These are phyloP conservation scores for Allophyes oxyacanthae DNA, from an alignment of 2,888 invertebrate genomes.

Conservation along the genomic window DNA sequence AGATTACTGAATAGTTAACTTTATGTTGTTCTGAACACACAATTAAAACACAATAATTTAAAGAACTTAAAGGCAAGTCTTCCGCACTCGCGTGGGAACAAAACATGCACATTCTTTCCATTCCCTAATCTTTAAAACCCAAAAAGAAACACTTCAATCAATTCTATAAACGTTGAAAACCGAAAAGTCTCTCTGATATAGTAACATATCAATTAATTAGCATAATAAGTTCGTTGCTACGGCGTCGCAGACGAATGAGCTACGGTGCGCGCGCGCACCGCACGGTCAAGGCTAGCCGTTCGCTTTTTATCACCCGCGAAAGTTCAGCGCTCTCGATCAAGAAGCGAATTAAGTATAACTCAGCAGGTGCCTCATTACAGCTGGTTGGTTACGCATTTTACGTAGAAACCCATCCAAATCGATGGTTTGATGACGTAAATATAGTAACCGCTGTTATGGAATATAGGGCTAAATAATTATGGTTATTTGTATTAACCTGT, in stretches of 20 bases:
- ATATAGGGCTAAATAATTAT: too few relatives aligned
- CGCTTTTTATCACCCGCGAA: slow-evolving; percentile 79
- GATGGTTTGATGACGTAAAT: not conserved
- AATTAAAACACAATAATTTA: slow-evolving; percentile 3
- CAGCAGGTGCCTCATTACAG: slow-evolving; percentile 47
- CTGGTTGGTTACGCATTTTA: slow-evolving; percentile 22
- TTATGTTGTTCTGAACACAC: too few relatives aligned
- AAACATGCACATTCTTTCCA: slow-evolving; percentile 22
- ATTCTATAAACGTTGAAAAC: slow-evolving; percentile 34
- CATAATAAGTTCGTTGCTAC: slow-evolving; percentile 61
- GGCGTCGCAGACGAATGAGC: slow-evolving; percentile 46
- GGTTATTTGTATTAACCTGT: too few relatives aligned
- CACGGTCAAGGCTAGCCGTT: slow-evolving; percentile 86
- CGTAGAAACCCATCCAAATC: not conserved
- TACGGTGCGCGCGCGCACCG: slow-evolving; percentile 59
- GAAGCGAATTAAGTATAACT: slow-evolving; percentile 52
- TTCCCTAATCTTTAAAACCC: slow-evolving; percentile 14
- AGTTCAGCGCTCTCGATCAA: slow-evolving; percentile 80
- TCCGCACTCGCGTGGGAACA: slow-evolving; percentile 36
- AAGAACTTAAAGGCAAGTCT: slow-evolving; percentile 2
- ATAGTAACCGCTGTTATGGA: not conserved
- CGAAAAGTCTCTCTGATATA: slow-evolving; percentile 43
- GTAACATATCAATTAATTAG: slow-evolving; percentile 58
- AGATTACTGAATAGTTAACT: too few relatives aligned
- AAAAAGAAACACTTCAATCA: slow-evolving; percentile 29